Conservation (phyloP, 2,797 vertebrate genomes). For the Propithecus deckenii region DNA sequence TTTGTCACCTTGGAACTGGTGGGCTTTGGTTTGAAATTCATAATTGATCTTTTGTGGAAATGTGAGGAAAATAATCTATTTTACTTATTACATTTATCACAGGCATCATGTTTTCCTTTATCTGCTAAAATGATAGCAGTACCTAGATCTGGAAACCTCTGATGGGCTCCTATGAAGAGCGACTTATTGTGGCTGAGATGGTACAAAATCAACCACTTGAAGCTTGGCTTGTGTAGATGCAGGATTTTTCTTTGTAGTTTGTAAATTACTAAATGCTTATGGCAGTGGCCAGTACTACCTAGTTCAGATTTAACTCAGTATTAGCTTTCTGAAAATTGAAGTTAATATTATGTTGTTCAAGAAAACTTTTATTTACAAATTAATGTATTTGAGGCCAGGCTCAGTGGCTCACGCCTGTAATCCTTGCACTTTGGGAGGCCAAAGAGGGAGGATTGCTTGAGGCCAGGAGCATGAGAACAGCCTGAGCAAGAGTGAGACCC, state of each 20-base stretch:
- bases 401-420: neutral
- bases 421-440: neutral
- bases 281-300: neutral
- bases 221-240: constrained; percentile 7
- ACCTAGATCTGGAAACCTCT: neutral
- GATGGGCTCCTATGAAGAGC: neutral
- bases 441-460: neutral
- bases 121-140: constrained; percentile 18
- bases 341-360: constrained; percentile 33
- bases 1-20: neutral
- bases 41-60: neutral
- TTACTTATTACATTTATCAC: constrained; percentile 37
- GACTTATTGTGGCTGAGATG: neutral
- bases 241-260: constrained; percentile 30
- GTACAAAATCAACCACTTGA: neutral
- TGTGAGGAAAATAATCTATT: constrained; percentile 9
- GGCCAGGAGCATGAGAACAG: neutral
- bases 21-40: constrained; percentile 3
- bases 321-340: constrained; percentile 52
- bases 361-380: constrained; percentile 35
- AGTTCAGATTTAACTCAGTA: constrained; percentile 6
- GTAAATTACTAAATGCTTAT: constrained; percentile 23
- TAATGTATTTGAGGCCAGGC: neutral
- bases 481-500: neutral
- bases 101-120: neutral